Base-by-base conservation (phyloP, 2,888 invertebrate species). In the Harpalus rubripes region DNA sequence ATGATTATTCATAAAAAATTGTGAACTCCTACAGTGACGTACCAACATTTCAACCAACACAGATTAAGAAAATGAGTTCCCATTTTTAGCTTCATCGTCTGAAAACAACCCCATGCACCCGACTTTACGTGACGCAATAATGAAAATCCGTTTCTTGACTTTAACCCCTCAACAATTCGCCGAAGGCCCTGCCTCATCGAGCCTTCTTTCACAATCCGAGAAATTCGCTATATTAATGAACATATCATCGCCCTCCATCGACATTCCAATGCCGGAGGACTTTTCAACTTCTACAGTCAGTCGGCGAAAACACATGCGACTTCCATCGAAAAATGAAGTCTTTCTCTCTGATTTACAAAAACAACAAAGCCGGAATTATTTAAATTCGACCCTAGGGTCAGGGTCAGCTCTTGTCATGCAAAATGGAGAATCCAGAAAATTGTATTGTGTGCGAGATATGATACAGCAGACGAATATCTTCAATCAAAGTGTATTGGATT, bases 181-280 rank as follows among this genome's bases (percentile, higher is more conserved):
- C 0, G 95, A 96, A 88, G 96, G 96, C 0, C 96, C 96, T 0
- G 96, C 96, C 0, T 93, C 94, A 78, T 96, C 96, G 12, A 91
- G 92, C n/a, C 91, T 97, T 7, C 92, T 97, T 32, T 93, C 94
- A 0, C 95, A 96, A 90, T 93, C 95, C 0, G 97, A 97, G 89
- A 95, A 96, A 12, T 95, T 96, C 88, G 94, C 96, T 0, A 95
- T 97, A 84, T 92, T 97, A 0, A 96, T 97, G 94, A 96, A 96
- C 90, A 96, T 97, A 85, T 94, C 96, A 18, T 95, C 95, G 18
- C 94, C 94, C 22, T 93, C 92, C 76, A 91, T 93, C n/a, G 94
- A 94, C 79, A 93, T 94, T 85, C 92, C 95, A 1, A 94, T 96
- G 95, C 96, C 96, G 0, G 93, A 93, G 18, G 95, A 95, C 0